These are phyloP conservation scores for Ptychochromis oligacanthus DNA, from an alignment of 2,113 vertebrate species.

Conservation along the genomic window DNA sequence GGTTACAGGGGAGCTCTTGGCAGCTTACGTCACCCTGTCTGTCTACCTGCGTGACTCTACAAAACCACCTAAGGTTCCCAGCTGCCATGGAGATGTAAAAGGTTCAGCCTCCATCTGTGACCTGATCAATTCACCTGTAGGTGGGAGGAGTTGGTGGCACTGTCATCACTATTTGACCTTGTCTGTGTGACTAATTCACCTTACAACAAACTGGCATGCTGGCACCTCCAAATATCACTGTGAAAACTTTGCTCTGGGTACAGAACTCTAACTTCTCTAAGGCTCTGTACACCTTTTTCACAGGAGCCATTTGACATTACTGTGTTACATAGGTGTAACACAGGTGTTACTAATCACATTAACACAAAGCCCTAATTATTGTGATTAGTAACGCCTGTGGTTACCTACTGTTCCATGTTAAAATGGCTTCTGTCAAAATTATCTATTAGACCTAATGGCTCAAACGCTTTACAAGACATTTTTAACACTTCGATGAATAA, in stretches of 20 bases:
- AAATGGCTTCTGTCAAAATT: background rate
- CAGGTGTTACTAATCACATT: background rate
- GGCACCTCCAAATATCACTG: background rate
- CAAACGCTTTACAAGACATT: too few species aligned
- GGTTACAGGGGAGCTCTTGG: slow-evolving; percentile 29
- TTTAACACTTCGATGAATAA: too few species aligned
- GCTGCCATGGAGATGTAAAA: slow-evolving; percentile 25
- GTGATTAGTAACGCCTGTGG: background rate
- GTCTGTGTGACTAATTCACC: background rate
- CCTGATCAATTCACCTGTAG: slow-evolving; percentile 41
- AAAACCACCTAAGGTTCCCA: slow-evolving; percentile 38
- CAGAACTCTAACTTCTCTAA: background rate
- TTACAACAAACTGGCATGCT: background rate
- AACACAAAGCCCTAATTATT: background rate
- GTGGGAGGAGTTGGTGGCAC: slow-evolving; percentile 19
- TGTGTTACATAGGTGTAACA: background rate
- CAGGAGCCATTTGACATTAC: too few species aligned
- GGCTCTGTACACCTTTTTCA: background rate
- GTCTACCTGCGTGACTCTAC: slow-evolving; percentile 18
- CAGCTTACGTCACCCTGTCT: slow-evolving; percentile 40
- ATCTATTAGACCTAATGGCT: too few species aligned
- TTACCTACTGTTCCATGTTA: background rate
- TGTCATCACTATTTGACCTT: slow-evolving; percentile 20
- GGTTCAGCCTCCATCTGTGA: slow-evolving; percentile 45
- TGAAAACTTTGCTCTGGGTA: background rate